Percentiles rank a stretch among this genome's conserved stretches.
Conservation (phyloP, 2,888 invertebrate genomes). For the Melitaea athalia region DNA sequence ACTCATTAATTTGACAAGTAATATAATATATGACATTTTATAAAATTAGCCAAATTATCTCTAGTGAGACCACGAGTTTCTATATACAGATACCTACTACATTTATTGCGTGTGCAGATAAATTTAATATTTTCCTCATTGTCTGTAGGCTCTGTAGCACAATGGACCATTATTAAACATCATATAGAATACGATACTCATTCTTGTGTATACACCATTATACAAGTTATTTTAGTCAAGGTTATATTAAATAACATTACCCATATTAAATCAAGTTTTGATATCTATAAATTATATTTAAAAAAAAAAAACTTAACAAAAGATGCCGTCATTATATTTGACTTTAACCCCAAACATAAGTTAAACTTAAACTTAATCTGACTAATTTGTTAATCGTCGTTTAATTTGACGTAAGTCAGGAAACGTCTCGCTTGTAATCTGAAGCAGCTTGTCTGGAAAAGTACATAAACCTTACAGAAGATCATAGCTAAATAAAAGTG, state of each 20-base stretch:
- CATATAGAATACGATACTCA: constrained; percentile 48
- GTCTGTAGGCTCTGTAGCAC: constrained; percentile 52
- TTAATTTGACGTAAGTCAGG: no score
- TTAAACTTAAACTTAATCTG: no score
- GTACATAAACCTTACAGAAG: no score
- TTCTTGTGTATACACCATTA: constrained; percentile 43
- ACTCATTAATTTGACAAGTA: no score
- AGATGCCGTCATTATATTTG: neutral
- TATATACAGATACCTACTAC: neutral
- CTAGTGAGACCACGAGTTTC: no score
- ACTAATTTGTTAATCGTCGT: no score
- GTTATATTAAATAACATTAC: constrained; percentile 20
- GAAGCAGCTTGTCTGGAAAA: no score
- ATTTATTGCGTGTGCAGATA: constrained; percentile 21
- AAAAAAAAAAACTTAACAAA: neutral
- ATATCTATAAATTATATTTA: neutral
- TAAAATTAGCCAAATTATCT: no score
- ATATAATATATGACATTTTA: no score
- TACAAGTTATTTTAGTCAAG: constrained; percentile 51
- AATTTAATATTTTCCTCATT: constrained; percentile 53
- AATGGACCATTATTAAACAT: constrained; percentile 56
- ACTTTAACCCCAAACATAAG: no score
- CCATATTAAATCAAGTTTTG: neutral
- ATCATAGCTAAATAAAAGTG: no score
- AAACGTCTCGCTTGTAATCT: no score